Evolutionary conservation across 1,140 invertebrate species (phyloP).

Genomic region (Drosophila willistoni): DNA sequence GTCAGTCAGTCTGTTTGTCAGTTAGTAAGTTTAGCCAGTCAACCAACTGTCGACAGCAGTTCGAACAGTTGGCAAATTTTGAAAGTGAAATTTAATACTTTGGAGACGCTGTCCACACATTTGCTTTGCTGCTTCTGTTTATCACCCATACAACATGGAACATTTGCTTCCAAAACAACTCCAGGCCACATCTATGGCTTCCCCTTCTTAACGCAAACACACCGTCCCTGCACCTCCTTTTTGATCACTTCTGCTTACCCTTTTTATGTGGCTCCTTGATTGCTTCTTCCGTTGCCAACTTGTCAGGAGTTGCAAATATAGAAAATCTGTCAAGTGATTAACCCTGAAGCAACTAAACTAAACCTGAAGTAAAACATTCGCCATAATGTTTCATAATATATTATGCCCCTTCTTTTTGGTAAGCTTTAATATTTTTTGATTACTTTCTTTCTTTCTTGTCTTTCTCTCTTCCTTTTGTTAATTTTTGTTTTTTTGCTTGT

Average conservation of each 20-base stretch:
- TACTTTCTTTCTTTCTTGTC: not conserved
- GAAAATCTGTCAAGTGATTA: slow-evolving; percentile 2
- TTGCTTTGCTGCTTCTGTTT: slow-evolving; percentile 4
- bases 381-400: no score
- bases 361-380: not conserved
- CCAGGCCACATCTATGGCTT: slow-evolving; percentile 8
- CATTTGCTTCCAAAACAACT: slow-evolving; percentile 18
- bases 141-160: slow-evolving; percentile 13
- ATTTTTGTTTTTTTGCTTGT: not conserved
- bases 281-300: not conserved
- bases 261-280: not conserved
- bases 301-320: not conserved
- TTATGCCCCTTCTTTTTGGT: not conserved
- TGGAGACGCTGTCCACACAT: slow-evolving; percentile 11
- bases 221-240: not conserved
- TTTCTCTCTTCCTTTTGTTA: not conserved
- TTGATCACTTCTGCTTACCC: not conserved
- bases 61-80: slow-evolving; percentile 38
- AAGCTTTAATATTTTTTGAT: slow-evolving; percentile 1
- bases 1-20: not conserved
- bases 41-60: slow-evolving; percentile 24
- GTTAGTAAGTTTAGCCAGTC: not conserved
- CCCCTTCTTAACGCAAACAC: not conserved
- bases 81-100: slow-evolving; percentile 40
- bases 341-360: not conserved